phyloP scores from a whole-genome alignment of 2,113 vertebrate genomes.

The Onychostoma macrolepis region DNA sequence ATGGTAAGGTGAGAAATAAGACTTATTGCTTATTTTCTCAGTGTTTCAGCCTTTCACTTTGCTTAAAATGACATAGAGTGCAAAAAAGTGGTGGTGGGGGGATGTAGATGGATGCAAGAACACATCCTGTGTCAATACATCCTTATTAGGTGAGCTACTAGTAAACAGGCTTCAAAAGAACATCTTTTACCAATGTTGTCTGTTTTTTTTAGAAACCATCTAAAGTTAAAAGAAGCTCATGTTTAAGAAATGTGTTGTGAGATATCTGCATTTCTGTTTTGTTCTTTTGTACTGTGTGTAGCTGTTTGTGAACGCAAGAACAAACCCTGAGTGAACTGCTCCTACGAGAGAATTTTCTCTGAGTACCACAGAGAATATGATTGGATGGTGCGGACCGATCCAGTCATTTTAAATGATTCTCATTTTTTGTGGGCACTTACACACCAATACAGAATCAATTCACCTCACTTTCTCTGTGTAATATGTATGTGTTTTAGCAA shows the following conservation, averaged over 20 bases:
- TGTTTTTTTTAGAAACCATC: not conserved
- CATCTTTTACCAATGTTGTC: not conserved
- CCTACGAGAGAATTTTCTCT: not conserved
- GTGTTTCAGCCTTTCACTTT: not conserved
- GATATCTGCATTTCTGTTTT: not conserved
- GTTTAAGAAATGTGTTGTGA: not conserved
- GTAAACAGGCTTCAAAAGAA: constrained; percentile 1
- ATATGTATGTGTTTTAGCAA: constrained; percentile 21
- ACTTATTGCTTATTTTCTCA: not conserved
- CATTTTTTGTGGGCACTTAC: not conserved
- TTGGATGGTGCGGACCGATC: not conserved
- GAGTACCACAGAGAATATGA: not conserved
- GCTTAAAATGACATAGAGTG: not conserved
- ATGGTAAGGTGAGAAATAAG: not conserved
- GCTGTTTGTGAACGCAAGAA: not conserved
- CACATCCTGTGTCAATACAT: not conserved
- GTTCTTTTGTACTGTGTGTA: not conserved
- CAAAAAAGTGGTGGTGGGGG: not conserved
- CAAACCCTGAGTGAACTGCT: not conserved
- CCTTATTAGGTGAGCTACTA: not conserved
- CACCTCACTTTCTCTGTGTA: not conserved
- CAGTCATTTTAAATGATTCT: constrained; percentile 5
- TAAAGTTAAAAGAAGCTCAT: not conserved
- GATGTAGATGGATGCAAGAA: too few relatives aligned
- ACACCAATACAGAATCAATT: not conserved